Evolutionary conservation across 2,888 invertebrate species (phyloP), one percentile per base, ranked within the genome.

Genomic region (Diarsia dahlii): DNA sequence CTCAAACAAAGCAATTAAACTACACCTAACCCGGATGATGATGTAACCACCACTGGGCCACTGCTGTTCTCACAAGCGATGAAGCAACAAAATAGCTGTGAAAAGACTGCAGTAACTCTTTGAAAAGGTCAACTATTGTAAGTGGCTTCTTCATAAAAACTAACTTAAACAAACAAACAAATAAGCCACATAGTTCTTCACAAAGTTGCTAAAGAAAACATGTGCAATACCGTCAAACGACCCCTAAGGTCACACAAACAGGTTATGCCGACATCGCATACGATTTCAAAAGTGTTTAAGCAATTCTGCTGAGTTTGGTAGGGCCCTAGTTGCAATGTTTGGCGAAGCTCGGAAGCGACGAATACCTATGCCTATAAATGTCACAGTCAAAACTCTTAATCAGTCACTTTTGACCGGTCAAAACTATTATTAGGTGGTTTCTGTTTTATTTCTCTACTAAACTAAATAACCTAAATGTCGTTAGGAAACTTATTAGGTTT

Each of bases 221-320:
- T 56, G 64, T 78, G 85, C 68, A 76, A 71, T 71, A 77, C 62
- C 13, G 39, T 8, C 64, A 54, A 69, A 70, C 75, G 74, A 84
- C 80, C 76, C 70, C 50, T 64, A 69, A 78, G 78, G 78, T 74
- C 77, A 65, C 39, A 34, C 66, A 63, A 39, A 70, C 80, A n/a
- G 62, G 69, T 78, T 75, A 69, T 79, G 66, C 34, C 83, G 54
- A 85, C 84, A 83, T 70, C 60, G 74, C 50, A 46, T 74, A 74
- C 58, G 12, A 74, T 68, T 71, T 71, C 56, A 74, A 83, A 18
- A 74, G 70, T 74, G 74, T 74, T 66, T 68, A 75, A 66, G 74
- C 76, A 81, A 76, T 65, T 45, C 66, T 39, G 63, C 23, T 6
- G 62, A 64, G 71, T 74, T 73, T 28, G 28, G 45, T 69, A 39